Evolutionary conservation across 2,113 vertebrate genomes (phyloP).

Genomic region (Gymnorhina tibicen): DNA sequence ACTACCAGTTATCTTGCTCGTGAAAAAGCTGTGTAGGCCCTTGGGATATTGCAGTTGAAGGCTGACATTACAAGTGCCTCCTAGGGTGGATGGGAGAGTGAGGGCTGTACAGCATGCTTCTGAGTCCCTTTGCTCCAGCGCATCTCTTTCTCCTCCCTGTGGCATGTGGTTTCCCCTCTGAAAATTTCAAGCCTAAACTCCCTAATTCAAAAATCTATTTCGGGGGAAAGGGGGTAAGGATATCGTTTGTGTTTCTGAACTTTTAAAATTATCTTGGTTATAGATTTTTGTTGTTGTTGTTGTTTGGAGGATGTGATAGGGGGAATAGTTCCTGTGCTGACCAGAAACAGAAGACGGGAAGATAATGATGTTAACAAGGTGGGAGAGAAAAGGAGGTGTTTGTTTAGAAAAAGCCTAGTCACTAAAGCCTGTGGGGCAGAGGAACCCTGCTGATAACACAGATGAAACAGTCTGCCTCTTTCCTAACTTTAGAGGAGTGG

Average conservation of each 20-base stretch:
- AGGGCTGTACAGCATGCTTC: neutral
- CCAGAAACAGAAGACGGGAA: constrained; percentile 38
- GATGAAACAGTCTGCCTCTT: constrained; percentile 58
- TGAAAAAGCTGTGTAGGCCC: neutral
- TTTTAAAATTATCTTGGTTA: neutral
- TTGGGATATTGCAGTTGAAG: neutral
- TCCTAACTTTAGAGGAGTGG: constrained; percentile 53
- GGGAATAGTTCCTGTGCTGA: constrained; percentile 1
- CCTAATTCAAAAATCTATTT: neutral
- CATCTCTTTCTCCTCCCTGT: neutral
- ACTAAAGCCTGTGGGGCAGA: constrained; percentile 25
- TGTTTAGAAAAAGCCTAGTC: constrained; percentile 56
- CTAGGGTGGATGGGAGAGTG: neutral
- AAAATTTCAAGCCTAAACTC: neutral
- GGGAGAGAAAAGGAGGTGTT: constrained; percentile 54
- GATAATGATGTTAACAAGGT: constrained; percentile 51
- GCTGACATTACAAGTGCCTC: neutral
- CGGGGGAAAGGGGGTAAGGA: neutral
- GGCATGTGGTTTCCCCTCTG: neutral
- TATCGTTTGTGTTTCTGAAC: neutral
- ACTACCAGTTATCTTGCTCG: neutral
- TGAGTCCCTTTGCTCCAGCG: neutral
- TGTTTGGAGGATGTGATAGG: neutral
- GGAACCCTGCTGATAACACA: constrained; percentile 63
- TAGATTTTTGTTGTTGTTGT: neutral